Evolutionary conservation across 2,113 vertebrate genomes (phyloP).

Genomic region (Eurystomus gularis): DNA sequence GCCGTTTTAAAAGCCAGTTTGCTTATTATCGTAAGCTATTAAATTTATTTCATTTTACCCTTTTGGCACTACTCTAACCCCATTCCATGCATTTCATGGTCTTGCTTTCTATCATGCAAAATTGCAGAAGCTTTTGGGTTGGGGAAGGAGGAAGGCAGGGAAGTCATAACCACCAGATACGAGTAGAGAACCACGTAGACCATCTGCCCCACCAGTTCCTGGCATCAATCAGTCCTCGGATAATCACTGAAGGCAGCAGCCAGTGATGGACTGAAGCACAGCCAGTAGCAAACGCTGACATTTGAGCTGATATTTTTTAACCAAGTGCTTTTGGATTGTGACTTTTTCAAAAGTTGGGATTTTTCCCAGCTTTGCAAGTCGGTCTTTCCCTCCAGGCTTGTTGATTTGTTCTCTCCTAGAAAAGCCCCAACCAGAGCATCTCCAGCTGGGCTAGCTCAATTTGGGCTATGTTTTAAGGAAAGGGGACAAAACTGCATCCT

Average conservation of each 20-base stretch:
- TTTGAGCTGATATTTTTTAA: neutral
- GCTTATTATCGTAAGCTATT: neutral
- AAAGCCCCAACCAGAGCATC: neutral
- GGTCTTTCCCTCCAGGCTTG: neutral
- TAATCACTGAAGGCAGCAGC: neutral
- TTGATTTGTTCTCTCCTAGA: neutral
- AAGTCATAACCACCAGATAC: neutral
- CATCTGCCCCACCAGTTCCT: neutral
- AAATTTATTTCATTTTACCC: neutral
- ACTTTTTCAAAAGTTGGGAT: neutral
- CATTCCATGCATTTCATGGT: neutral
- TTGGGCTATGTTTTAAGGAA: neutral
- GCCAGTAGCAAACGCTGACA: neutral
- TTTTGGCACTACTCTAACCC: neutral
- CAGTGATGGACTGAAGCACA: neutral
- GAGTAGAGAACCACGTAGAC: neutral
- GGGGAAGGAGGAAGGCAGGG: neutral
- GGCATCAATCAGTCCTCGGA: neutral
- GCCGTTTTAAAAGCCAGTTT: neutral
- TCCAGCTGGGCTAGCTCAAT: neutral
- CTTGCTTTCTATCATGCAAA: neutral
- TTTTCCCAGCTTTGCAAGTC: neutral
- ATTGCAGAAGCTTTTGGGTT: neutral
- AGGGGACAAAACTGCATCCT: neutral
- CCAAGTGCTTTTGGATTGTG: neutral